Percentiles rank a stretch among this genome's conserved stretches.
phyloP scores from a whole-genome alignment of 2,797 vertebrate genomes.

The Setipinna tenuifilis region DNA sequence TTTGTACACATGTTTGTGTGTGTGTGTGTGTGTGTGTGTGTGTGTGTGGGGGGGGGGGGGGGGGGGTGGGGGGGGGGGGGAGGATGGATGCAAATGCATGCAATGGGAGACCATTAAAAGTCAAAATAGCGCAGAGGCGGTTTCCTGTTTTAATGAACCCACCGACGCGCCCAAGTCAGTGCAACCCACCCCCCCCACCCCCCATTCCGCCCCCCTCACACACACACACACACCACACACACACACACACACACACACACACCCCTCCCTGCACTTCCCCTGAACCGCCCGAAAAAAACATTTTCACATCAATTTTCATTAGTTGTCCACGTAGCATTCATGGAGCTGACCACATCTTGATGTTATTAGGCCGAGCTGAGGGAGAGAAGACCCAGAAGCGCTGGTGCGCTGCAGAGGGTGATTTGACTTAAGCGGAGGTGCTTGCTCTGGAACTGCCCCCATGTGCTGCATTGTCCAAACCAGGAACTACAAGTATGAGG shows the following conservation, averaged over 20 bases:
- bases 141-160: conserved; percentile 71
- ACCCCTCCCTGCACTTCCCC: conserved; percentile 45
- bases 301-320: conserved; percentile 43
- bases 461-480: not conserved
- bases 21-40: not conserved
- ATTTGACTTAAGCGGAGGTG: conserved; percentile 10
- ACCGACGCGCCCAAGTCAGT: conserved; percentile 35
- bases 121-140: conserved; percentile 68
- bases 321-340: not conserved
- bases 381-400: not conserved
- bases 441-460: not conserved
- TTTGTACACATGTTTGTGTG: not conserved
- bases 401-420: not conserved
- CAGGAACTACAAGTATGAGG: not conserved
- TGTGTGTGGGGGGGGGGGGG: not conserved
- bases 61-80: not conserved
- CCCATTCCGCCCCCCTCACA: too few species aligned
- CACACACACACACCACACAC: too few species aligned
- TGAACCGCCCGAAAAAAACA: conserved; percentile 49
- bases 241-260: too few species aligned
- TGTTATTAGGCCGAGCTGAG: not conserved
- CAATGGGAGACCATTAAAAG: conserved; percentile 85
- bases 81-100: conserved; percentile 70
- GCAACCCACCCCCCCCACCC: not conserved
- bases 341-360: conserved; percentile 22